Evolutionary conservation across 2,888 invertebrate species (phyloP).

Genomic region (Cyaniris semiargus): DNA sequence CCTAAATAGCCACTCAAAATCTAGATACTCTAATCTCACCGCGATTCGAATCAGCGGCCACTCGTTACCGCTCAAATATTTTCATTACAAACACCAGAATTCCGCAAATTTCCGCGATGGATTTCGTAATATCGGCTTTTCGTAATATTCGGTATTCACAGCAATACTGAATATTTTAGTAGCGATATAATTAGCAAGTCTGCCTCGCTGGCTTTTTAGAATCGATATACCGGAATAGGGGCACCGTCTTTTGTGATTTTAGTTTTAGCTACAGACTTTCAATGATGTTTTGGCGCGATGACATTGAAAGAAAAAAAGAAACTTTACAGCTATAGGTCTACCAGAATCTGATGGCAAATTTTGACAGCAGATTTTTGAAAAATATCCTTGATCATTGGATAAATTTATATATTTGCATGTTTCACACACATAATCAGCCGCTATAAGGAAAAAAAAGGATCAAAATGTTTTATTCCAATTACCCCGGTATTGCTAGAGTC

Average conservation of each 20-base stretch:
- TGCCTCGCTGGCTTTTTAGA: neutral
- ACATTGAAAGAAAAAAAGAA: neutral
- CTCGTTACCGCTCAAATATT: neutral
- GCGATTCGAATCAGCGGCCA: neutral
- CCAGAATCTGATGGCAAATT: too few species aligned
- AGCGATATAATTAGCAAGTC: neutral
- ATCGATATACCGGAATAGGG: neutral
- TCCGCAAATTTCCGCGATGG: neutral
- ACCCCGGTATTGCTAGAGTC: too few species aligned
- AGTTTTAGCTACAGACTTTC: neutral
- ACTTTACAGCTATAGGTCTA: too few species aligned
- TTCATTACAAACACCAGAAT: constrained; percentile 17
- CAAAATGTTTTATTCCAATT: too few species aligned
- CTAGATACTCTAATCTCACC: neutral
- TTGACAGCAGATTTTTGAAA: too few species aligned
- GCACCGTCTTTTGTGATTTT: neutral
- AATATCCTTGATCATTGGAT: too few species aligned
- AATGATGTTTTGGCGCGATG: neutral
- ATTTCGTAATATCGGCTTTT: neutral
- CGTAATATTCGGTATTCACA: constrained; percentile 3
- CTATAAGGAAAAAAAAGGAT: too few species aligned
- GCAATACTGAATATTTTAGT: constrained; percentile 11
- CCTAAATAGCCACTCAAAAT: neutral
- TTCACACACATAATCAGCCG: too few species aligned
- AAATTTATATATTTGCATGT: too few species aligned